Conservation (phyloP, 2,888 invertebrate species). For the Drosophila mettleri region DNA sequence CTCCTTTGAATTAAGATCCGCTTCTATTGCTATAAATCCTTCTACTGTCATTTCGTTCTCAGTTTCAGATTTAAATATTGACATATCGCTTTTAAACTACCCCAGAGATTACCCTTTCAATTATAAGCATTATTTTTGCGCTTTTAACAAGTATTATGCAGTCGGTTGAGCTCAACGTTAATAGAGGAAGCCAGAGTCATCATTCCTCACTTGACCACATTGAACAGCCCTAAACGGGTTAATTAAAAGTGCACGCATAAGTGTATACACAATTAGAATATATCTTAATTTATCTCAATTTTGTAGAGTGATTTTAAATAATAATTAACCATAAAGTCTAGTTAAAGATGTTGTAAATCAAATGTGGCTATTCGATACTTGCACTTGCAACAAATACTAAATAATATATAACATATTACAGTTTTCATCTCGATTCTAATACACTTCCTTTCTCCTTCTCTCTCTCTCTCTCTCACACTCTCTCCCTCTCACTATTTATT, state of each 20-base stretch:
- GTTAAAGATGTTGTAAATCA: neutral
- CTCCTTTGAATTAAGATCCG: too few relatives aligned
- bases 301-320: neutral
- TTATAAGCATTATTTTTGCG: too few relatives aligned
- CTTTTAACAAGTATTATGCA: neutral
- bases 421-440: conserved; percentile 5
- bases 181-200: too few relatives aligned
- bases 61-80: too few relatives aligned
- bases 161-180: neutral
- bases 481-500: neutral
- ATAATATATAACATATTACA: conserved; percentile 24
- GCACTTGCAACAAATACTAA: neutral
- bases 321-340: conserved; percentile 1
- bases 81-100: too few relatives aligned
- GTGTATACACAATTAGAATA: neutral
- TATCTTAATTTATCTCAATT: neutral
- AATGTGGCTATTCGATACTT: neutral
- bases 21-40: too few relatives aligned
- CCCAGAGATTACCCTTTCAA: neutral
- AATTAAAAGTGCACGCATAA: conserved; percentile 1
- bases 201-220: neutral
- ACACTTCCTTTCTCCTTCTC: neutral
- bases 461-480: neutral
- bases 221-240: neutral
- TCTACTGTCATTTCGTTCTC: too few relatives aligned